phyloP scores from a whole-genome alignment of 2,888 invertebrate species.

The Cantharis rufa region DNA sequence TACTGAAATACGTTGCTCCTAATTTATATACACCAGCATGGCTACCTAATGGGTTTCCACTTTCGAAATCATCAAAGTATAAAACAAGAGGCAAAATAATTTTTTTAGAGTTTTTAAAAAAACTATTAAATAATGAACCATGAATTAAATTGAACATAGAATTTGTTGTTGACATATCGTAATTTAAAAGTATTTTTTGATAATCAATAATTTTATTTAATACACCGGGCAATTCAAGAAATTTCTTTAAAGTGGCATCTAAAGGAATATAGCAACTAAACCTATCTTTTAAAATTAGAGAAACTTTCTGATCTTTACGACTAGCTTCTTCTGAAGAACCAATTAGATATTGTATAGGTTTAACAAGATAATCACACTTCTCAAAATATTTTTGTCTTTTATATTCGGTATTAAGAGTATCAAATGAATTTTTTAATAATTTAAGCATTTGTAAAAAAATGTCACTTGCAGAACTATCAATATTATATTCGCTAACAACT shows the following conservation, averaged over 20 bases:
- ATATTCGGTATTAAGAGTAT: neutral
- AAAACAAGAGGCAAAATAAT: constrained; percentile 27
- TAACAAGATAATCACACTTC: neutral
- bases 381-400: neutral
- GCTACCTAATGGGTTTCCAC: constrained; percentile 30
- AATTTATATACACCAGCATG: constrained; percentile 35
- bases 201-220: neutral
- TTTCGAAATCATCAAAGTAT: constrained; percentile 28
- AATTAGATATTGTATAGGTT: neutral
- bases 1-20: constrained; percentile 34
- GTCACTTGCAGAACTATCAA: neutral
- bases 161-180: neutral
- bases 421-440: neutral
- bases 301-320: neutral
- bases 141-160: neutral
- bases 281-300: neutral
- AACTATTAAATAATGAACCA: neutral
- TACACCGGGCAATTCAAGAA: neutral
- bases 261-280: neutral
- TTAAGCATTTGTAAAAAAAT: neutral
- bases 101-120: neutral
- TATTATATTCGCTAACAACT: neutral
- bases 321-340: neutral
- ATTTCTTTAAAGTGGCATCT: neutral
- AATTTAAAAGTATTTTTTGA: neutral